Evolutionary conservation across 2,888 invertebrate genomes (phyloP), one percentile per base, ranked within the genome.

Genomic region (Trissoscelio sp.): DNA sequence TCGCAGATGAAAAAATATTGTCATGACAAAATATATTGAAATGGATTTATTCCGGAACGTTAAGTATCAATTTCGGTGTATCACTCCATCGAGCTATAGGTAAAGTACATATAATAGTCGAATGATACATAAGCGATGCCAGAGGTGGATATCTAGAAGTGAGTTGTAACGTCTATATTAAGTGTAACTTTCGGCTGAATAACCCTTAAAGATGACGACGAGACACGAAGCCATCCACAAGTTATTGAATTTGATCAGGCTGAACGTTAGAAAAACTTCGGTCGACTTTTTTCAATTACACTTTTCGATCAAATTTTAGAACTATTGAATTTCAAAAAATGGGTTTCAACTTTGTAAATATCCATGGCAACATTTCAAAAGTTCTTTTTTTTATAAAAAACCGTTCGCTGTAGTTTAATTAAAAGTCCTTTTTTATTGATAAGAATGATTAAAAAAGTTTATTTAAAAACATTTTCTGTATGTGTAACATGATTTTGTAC

Each of bases 141-240:
- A 31, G n/a, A 75, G 44, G 28, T 58, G 64, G 55, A 58, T 75
- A 73, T 44, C 53, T 51, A 12, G 24, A 34, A 62, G 44, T 73
- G 62, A 73, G 18, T 60, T 69, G 69, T 69, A 55, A 69, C 60
- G 72, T 62, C 73, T 62, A 58, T 75, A 75, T 75, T 75, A 75
- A 75, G 48, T 58, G 51, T 75, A 77, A 60, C 60, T 67, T 77
- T 67, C 67, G 60, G 22, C 53, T 67, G 75, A 60, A 60, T 77
- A 58, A 67, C 58, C 58, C 58, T 75, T 66, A 46, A 67, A 75
- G 58, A 58, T 58, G 64, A 37, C 34, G 73, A 44, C 39, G 67
- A 67, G 58, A 75, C 75, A 67, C 31, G 75, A 51, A 53, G 53
- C 22, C 34, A 42, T 58, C 20, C 37, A 28, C 18, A 28, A 74